Conservation (phyloP, 2,113 vertebrate genomes). For the Trachemys scripta region DNA sequence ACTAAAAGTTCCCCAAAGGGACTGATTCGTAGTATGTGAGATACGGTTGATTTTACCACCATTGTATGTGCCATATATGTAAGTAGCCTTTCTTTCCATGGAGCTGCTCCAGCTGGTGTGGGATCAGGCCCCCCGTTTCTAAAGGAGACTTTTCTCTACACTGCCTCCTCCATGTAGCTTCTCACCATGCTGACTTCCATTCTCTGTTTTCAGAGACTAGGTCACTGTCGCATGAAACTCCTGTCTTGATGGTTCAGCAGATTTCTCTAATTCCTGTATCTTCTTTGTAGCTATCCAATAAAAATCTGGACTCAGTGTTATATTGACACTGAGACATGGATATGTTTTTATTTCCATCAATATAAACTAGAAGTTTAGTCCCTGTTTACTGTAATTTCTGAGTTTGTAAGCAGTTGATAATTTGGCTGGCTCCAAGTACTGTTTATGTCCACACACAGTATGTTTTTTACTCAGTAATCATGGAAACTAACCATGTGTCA, state of each 20-base stretch:
- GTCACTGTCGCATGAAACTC: background rate
- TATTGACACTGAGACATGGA: fast-evolving
- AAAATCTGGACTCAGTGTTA: fast-evolving
- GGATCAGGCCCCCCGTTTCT: fast-evolving
- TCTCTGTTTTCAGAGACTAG: background rate
- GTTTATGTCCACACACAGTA: fast-evolving
- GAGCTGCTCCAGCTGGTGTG: fast-evolving
- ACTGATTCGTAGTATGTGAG: background rate
- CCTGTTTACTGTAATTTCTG: background rate
- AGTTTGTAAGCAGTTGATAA: background rate
- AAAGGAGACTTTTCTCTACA: background rate
- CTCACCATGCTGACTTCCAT: background rate
- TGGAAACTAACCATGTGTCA: background rate
- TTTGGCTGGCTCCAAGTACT: background rate
- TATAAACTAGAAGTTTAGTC: background rate
- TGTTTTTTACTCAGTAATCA: background rate
- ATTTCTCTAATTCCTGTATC: background rate
- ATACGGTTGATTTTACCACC: too few species aligned
- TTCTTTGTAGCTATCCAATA: fast-evolving
- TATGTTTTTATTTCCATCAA: fast-evolving
- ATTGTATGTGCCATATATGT: fast-evolving
- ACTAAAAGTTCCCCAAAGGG: background rate
- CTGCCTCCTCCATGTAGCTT: background rate
- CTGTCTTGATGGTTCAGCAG: background rate
- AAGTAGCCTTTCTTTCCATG: fast-evolving